Conservation (phyloP, 2,797 vertebrate species). For the Acipenser ruthenus region DNA sequence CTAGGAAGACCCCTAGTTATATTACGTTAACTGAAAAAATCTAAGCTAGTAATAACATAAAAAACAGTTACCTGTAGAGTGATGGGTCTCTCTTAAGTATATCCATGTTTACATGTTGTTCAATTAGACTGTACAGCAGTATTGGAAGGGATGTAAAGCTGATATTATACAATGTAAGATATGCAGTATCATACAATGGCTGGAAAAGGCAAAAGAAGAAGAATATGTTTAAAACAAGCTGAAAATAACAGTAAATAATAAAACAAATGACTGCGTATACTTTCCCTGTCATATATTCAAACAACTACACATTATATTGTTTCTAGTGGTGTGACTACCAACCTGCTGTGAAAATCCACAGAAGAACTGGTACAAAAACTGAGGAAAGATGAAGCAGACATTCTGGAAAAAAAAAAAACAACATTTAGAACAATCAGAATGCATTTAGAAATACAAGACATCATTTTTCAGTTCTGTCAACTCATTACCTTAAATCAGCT, state of each 20-base stretch:
- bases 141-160: constrained; percentile 97
- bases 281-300: too few species aligned
- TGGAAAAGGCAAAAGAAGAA: constrained; percentile 37
- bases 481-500: too few species aligned
- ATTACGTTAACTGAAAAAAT: too few species aligned
- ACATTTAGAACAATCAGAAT: constrained; percentile 2
- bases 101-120: constrained; percentile 86
- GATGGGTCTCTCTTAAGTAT: constrained; percentile 83
- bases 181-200: constrained; percentile 93
- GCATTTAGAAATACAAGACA: too few species aligned
- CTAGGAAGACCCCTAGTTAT: too few species aligned
- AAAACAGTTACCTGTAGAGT: constrained; percentile 69
- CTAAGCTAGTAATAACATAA: too few species aligned
- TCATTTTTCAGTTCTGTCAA: too few species aligned
- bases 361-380: constrained; percentile 98
- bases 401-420: constrained; percentile 65
- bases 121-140: constrained; percentile 87
- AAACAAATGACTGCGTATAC: neutral
- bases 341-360: constrained; percentile 98
- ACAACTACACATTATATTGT: too few species aligned
- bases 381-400: constrained; percentile 95
- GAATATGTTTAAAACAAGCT: too few species aligned
- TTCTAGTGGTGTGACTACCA: constrained; percentile 22
- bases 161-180: constrained; percentile 97
- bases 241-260: neutral